A percentile compares a stretch with the other conserved stretches of the same genome.
Conservation (phyloP, 2,888 invertebrate genomes). For the Pterostichus niger region DNA sequence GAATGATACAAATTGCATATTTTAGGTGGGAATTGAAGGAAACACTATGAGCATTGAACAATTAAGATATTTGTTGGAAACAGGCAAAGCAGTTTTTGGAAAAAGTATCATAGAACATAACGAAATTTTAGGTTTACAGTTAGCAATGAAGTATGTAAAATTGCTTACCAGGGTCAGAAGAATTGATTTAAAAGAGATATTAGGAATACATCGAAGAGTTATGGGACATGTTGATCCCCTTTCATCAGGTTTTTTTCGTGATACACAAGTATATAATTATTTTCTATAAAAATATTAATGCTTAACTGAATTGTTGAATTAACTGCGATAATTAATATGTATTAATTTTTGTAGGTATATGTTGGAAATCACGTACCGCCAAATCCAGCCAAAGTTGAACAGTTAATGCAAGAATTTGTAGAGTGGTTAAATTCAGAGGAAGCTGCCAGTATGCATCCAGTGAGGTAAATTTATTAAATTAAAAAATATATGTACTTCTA, state of each 20-base stretch:
- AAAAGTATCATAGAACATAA: slow-evolving; percentile 98
- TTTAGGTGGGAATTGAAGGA: slow-evolving; percentile 92
- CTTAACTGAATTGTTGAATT: neutral
- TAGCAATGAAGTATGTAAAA: slow-evolving; percentile 95
- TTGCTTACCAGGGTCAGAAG: slow-evolving; percentile 87
- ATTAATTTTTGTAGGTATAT: slow-evolving; percentile 81
- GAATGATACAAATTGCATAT: slow-evolving; percentile 55
- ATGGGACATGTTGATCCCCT: slow-evolving; percentile 96
- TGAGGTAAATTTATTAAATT: slow-evolving; percentile 79
- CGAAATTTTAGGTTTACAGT: slow-evolving; percentile 96
- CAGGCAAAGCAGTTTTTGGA: slow-evolving; percentile 90
- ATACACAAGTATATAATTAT: slow-evolving; percentile 81
- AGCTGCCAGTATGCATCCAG: slow-evolving; percentile 91
- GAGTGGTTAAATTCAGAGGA: slow-evolving; percentile 95
- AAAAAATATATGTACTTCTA: neutral
- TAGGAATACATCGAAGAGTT: slow-evolving; percentile 95
- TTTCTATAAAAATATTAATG: neutral
- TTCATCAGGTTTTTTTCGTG: slow-evolving; percentile 92
- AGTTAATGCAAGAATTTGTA: slow-evolving; percentile 92
- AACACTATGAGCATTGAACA: slow-evolving; percentile 97
- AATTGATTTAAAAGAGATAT: slow-evolving; percentile 90
- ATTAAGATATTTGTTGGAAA: slow-evolving; percentile 94
- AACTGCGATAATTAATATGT: neutral
- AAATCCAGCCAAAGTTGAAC: slow-evolving; percentile 88
- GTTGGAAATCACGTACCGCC: slow-evolving; percentile 98